Percentiles rank a stretch among this genome's conserved stretches.
phyloP scores from a whole-genome alignment of 2,113 vertebrate genomes.

The Paramisgurnus dabryanus region DNA sequence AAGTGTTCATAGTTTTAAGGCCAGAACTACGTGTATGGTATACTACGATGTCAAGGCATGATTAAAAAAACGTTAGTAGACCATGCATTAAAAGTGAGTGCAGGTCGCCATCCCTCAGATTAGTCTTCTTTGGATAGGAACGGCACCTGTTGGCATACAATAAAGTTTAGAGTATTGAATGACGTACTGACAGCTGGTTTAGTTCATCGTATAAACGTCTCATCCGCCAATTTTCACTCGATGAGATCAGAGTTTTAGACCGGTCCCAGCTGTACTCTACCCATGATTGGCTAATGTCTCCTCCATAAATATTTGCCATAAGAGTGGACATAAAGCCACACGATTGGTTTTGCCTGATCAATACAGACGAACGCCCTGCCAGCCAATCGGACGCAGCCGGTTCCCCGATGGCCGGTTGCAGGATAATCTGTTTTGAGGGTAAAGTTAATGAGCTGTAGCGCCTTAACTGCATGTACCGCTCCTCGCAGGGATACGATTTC shows the following conservation, averaged over 20 bases:
- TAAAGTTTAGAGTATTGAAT: constrained; percentile 33
- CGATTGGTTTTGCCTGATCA: constrained; percentile 65
- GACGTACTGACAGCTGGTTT: constrained; percentile 30
- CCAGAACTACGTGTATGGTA: not conserved
- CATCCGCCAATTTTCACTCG: constrained; percentile 38
- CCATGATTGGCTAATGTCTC: constrained; percentile 57
- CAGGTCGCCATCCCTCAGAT: no score
- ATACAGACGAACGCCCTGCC: constrained; percentile 54
- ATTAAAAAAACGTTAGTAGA: not conserved
- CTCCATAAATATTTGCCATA: constrained; percentile 64
- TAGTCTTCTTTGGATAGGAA: no score
- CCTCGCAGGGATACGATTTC: constrained; percentile 58
- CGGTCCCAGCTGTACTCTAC: constrained; percentile 52
- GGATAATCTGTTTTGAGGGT: constrained; percentile 62
- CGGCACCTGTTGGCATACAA: constrained; percentile 20
- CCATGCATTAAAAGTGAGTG: not conserved
- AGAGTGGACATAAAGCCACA: constrained; percentile 61
- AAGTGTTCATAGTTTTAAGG: not conserved
- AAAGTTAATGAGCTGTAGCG: constrained; percentile 64
- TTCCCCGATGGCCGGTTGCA: constrained; percentile 56
- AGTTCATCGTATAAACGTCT: constrained; percentile 16
- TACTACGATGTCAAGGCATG: not conserved
- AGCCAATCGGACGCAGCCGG: constrained; percentile 51
- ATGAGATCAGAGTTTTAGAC: constrained; percentile 49
- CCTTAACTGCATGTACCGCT: constrained; percentile 59